Percentiles rank a stretch among this genome's conserved stretches.
phyloP scores from a whole-genome alignment of 2,888 invertebrate species.

The Ectemnius lituratus region DNA sequence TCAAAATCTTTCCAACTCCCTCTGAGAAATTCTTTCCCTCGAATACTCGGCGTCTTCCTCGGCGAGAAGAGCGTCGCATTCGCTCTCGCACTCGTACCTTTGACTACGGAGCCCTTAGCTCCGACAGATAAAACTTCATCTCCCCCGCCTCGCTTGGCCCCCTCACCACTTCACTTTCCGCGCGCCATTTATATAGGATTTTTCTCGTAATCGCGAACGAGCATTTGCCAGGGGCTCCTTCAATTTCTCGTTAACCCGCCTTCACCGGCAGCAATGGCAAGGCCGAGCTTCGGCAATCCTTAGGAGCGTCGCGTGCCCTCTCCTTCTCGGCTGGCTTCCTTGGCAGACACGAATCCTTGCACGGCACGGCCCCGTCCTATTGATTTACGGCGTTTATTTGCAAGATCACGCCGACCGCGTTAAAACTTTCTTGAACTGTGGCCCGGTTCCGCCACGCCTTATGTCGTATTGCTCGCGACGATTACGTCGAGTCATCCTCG shows the following conservation, averaged over 20 bases:
- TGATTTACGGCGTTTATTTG: slow-evolving; percentile 75
- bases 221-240: slow-evolving; percentile 73
- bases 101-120: background rate
- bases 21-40: slow-evolving; percentile 48
- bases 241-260: slow-evolving; percentile 73
- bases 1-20: slow-evolving; percentile 51
- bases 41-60: too few species aligned
- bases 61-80: too few species aligned
- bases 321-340: slow-evolving; percentile 31
- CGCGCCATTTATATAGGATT: slow-evolving; percentile 74
- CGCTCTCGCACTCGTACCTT: too few species aligned
- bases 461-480: slow-evolving; percentile 54
- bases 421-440: slow-evolving; percentile 73
- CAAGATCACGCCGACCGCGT: slow-evolving; percentile 74
- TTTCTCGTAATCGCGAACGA: slow-evolving; percentile 75
- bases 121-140: slow-evolving; percentile 70
- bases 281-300: slow-evolving; percentile 12
- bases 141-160: slow-evolving; percentile 51
- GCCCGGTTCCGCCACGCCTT: slow-evolving; percentile 56
- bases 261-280: slow-evolving; percentile 16
- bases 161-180: slow-evolving; percentile 40
- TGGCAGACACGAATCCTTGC: slow-evolving; percentile 20
- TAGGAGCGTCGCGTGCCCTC: slow-evolving; percentile 18
- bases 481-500: slow-evolving; percentile 59
- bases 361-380: slow-evolving; percentile 65